phyloP scores from a whole-genome alignment of 2,797 vertebrate species.

The Balearica regulorum region DNA sequence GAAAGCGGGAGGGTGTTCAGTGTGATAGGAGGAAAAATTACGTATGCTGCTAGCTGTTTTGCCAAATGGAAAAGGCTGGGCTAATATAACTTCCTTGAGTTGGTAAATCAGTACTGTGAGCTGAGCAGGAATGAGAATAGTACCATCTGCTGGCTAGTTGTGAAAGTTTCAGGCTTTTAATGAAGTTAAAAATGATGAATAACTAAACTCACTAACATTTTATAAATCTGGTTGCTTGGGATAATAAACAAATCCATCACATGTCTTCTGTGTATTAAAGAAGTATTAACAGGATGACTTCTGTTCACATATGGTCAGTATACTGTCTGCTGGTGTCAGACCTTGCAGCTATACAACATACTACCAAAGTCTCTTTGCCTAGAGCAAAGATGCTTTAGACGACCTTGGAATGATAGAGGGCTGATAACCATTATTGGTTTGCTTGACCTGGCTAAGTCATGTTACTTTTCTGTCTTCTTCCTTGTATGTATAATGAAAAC shows the following conservation, averaged over 20 bases:
- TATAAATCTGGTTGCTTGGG: background rate
- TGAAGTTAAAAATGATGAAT: background rate
- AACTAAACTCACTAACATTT: background rate
- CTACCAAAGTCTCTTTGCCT: background rate
- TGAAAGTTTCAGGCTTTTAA: background rate
- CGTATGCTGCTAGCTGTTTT: background rate
- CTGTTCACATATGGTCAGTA: background rate
- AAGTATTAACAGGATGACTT: background rate
- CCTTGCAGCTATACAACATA: background rate
- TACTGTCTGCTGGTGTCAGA: background rate
- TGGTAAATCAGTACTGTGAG: background rate
- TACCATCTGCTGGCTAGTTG: conserved; percentile 37
- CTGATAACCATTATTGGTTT: background rate
- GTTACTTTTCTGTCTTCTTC: background rate
- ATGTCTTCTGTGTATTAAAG: background rate
- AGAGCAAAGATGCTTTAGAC: background rate
- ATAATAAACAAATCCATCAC: background rate
- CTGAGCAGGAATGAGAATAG: background rate
- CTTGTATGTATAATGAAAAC: background rate
- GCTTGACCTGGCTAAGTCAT: background rate
- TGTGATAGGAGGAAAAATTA: background rate
- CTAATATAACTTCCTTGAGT: background rate
- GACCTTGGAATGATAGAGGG: background rate
- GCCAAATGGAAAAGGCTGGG: background rate
- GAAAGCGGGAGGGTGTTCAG: accelerated